Base-by-base conservation (phyloP, 2,888 invertebrate species). In the Drosophila gaucha region DNA sequence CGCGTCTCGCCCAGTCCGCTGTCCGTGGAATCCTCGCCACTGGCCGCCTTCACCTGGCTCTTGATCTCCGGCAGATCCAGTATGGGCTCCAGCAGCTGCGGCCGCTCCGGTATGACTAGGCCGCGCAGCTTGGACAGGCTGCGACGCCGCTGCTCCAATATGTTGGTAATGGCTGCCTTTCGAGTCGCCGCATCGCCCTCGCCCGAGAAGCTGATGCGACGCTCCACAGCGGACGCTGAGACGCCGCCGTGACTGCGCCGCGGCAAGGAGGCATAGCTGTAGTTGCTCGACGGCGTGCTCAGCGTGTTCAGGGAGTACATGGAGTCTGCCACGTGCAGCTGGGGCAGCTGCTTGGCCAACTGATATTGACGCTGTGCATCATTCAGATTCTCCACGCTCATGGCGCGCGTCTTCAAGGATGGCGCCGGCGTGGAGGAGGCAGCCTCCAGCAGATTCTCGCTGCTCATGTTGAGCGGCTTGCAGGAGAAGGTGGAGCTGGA, bases 41-140 rank as follows among this genome's bases (percentile, higher is more conserved):
- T 89, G 18, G 90, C 83, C 10, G 88, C 86, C 67, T 93, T 90
- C 59, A 94, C 92, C 68, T 93, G 94, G 82, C 96, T 96, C 91
- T 95, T 96, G 54, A 97, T 97, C 93, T 96, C 96, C 1, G 97
- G 96, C 85, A 97, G 92, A 91, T 96, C 96, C 46, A 95, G 93
- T 33, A 94, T 94, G 18, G 94, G 94, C 56, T 93, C 93, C 92
- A 91, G 75, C 73, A 94, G 92, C 22, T 93, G 91, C 12, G 94
- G 93, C 66, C 94, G 93, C 84, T 97, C 97, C 4, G 97, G 97
- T 89, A 97, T 97, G 30, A 97, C 96, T 80, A 97, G 92, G n/a
- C 97, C 97, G 86, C 97, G 94, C 63, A 97, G 92, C 91, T 97
- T 97, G 2, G 96, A 96, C 92, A 97, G 94, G 18, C 96, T 95